Conservation (phyloP, 2,888 invertebrate species). For the Dilophus febrilis region DNA sequence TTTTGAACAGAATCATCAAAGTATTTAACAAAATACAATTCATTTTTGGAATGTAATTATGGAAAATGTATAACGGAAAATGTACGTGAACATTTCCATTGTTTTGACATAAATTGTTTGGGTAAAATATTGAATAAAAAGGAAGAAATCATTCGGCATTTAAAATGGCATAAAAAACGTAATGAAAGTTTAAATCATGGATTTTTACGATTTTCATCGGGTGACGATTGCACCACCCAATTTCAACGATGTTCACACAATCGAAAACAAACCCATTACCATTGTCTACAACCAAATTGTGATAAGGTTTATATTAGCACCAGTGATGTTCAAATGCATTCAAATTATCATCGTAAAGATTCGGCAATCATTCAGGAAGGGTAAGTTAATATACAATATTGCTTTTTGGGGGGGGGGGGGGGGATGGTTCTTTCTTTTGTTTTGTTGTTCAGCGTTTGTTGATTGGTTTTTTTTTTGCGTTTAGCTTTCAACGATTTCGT, state of each 20-base stretch:
- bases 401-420: too few species aligned
- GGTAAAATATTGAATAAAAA: conserved; percentile 89
- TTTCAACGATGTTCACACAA: conserved; percentile 78
- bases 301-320: conserved; percentile 96
- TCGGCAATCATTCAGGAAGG: conserved; percentile 96
- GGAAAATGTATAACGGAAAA: conserved; percentile 25
- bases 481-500: conserved; percentile 72
- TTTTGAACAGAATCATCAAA: conserved; percentile 11
- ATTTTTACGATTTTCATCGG: conserved; percentile 65
- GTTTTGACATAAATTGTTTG: conserved; percentile 45
- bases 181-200: conserved; percentile 93
- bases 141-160: conserved; percentile 96
- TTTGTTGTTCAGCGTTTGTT: too few species aligned
- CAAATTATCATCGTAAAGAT: conserved; percentile 95
- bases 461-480: too few species aligned
- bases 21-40: conserved; percentile 14
- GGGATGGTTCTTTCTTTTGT: too few species aligned
- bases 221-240: conserved; percentile 83
- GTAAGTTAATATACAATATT: conserved; percentile 6
- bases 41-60: conserved; percentile 29
- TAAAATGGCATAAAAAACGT: conserved; percentile 98
- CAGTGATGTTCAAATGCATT: conserved; percentile 98
- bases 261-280: conserved; percentile 88
- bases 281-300: conserved; percentile 87
- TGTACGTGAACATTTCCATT: conserved; percentile 81